These are phyloP conservation scores for Silurus meridionalis DNA, from an alignment of 2,113 vertebrate species.

Conservation along the genomic window DNA sequence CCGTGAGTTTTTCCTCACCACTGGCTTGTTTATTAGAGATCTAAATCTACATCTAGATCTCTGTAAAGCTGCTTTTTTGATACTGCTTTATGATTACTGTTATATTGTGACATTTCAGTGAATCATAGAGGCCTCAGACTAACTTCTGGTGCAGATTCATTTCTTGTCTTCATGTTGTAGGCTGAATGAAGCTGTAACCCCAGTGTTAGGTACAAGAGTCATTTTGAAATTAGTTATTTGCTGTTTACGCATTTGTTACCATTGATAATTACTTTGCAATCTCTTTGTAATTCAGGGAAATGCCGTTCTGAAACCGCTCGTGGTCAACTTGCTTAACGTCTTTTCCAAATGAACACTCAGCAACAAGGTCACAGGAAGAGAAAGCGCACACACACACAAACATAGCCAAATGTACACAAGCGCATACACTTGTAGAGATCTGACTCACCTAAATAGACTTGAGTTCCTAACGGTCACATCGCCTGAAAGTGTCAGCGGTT, in stretches of 20 bases:
- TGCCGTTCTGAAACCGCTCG: slow-evolving; percentile 29
- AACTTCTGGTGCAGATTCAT: background rate
- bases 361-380: slow-evolving; percentile 7
- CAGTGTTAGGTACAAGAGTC: background rate
- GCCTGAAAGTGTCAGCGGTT: slow-evolving; percentile 42
- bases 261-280: slow-evolving; percentile 40
- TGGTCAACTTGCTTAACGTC: slow-evolving; percentile 23
- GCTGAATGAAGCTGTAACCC: background rate
- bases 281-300: slow-evolving; percentile 43
- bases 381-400: slow-evolving; percentile 7
- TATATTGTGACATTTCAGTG: background rate
- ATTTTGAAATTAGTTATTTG: slow-evolving; percentile 24
- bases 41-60: background rate
- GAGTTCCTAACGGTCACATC: slow-evolving; percentile 47
- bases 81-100: background rate
- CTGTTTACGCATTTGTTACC: slow-evolving; percentile 21
- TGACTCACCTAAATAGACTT: slow-evolving; percentile 32
- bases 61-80: background rate
- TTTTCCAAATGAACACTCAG: slow-evolving; percentile 29
- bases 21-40: background rate
- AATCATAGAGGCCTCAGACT: background rate
- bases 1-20: background rate
- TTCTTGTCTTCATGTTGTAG: background rate
- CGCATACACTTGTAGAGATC: background rate
- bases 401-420: background rate